Percentiles rank a stretch among this genome's conserved stretches.
Conservation (phyloP, 2,888 invertebrate species). For the Eurytoma californica region DNA sequence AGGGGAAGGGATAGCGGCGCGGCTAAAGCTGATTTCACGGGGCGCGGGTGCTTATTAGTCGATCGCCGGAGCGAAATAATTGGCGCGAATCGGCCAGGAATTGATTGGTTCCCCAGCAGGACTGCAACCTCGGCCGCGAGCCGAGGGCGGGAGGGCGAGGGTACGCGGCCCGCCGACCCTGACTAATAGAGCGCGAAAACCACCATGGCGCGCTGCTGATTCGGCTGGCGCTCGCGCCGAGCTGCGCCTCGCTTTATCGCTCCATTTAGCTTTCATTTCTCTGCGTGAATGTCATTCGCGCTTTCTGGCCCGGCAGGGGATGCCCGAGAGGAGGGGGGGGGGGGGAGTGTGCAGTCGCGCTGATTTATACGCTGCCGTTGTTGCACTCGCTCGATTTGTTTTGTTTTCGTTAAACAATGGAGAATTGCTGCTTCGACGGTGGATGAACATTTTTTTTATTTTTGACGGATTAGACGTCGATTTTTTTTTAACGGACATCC, state of each 20-base stretch:
- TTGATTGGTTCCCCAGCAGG: constrained; percentile 46
- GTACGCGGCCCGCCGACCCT: constrained; percentile 19
- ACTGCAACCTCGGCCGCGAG: constrained; percentile 1
- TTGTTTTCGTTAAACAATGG: constrained; percentile 42
- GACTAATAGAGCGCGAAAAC: constrained; percentile 57
- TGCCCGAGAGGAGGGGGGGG: neutral
- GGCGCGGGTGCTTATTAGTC: constrained; percentile 49
- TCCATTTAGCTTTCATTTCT: constrained; percentile 62
- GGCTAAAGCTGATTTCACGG: constrained; percentile 42
- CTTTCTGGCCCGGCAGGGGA: neutral
- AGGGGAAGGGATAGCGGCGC: neutral
- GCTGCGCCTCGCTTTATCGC: constrained; percentile 57
- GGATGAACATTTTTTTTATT: neutral
- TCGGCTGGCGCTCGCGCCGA: constrained; percentile 33
- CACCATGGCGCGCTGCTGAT: constrained; percentile 49
- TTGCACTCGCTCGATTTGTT: constrained; percentile 33
- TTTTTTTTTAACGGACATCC: too few relatives aligned
- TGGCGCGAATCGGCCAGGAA: constrained; percentile 40
- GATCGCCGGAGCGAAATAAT: constrained; percentile 46
- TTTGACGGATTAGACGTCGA: too few relatives aligned
- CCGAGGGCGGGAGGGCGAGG: constrained; percentile 19
- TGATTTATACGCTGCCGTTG: constrained; percentile 40
- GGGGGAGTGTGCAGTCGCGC: neutral
- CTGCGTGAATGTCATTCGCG: constrained; percentile 36
- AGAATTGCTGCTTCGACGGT: constrained; percentile 10